These are phyloP conservation scores for Horisme vitalbata DNA, from an alignment of 2,888 invertebrate species.

Conservation along the genomic window DNA sequence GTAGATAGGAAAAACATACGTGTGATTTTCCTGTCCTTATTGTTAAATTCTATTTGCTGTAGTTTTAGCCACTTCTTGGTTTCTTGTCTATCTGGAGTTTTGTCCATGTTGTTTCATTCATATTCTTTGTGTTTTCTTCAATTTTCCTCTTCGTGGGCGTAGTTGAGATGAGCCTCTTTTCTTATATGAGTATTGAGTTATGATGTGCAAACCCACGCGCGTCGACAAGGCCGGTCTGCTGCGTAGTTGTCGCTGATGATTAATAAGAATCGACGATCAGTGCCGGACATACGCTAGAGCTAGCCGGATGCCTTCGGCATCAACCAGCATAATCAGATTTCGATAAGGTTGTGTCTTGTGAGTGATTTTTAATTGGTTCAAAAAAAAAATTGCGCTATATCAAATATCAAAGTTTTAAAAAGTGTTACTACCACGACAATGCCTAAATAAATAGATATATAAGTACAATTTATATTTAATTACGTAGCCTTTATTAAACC, in stretches of 20 bases:
- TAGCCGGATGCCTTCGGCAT: conserved; percentile 47
- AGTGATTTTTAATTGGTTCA: neutral
- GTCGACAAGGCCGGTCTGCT: conserved; percentile 65
- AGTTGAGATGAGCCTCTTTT: conserved; percentile 57
- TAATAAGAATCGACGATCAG: conserved; percentile 68
- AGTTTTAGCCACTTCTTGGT: neutral
- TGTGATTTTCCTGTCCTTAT: no score
- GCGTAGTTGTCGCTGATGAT: conserved; percentile 78
- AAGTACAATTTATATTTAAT: no score
- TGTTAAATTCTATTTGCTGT: no score
- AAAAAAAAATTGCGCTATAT: no score
- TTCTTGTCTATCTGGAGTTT: neutral
- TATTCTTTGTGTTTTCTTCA: conserved; percentile 32
- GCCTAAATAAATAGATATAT: neutral
- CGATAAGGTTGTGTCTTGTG: neutral
- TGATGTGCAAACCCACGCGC: conserved; percentile 73
- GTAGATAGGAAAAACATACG: no score
- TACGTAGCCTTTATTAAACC: no score
- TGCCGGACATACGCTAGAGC: conserved; percentile 69
- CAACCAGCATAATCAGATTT: conserved; percentile 6
- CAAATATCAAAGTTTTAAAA: no score
- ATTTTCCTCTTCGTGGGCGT: conserved; percentile 31
- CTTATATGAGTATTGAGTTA: conserved; percentile 54
- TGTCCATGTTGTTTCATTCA: no score
- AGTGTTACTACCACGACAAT: no score